Percentiles rank a stretch among this genome's conserved stretches.
Evolutionary conservation across 2,888 invertebrate genomes (phyloP).

Genomic region (Ectemnius cavifrons): DNA sequence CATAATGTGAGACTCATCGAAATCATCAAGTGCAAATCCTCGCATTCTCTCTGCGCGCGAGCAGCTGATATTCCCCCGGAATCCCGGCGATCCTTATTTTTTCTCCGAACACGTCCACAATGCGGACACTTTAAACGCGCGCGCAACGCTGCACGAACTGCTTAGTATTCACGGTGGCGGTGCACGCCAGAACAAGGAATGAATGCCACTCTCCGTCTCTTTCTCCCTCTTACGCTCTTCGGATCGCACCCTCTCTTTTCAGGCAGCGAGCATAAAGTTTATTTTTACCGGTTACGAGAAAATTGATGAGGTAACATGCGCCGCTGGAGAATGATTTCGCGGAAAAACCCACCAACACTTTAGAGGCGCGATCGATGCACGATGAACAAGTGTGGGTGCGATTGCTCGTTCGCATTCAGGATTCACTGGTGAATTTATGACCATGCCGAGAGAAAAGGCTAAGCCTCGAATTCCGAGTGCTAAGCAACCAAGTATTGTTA

Average conservation of each 20-base stretch:
- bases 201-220: slow-evolving; percentile 57
- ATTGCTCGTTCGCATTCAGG: background rate
- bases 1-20: no score
- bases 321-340: slow-evolving; percentile 31
- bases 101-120: slow-evolving; percentile 66
- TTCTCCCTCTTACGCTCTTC: slow-evolving; percentile 11
- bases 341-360: slow-evolving; percentile 22
- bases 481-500: background rate
- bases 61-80: slow-evolving; percentile 55
- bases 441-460: background rate
- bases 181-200: slow-evolving; percentile 54
- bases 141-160: slow-evolving; percentile 52
- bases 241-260: no score
- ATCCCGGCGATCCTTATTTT: slow-evolving; percentile 21
- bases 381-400: background rate
- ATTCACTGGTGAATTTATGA: slow-evolving; percentile 6
- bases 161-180: slow-evolving; percentile 65
- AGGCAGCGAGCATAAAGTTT: slow-evolving; percentile 49
- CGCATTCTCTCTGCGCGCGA: slow-evolving; percentile 32
- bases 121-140: slow-evolving; percentile 70
- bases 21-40: no score
- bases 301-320: slow-evolving; percentile 55
- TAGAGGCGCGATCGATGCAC: background rate
- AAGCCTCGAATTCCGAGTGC: slow-evolving; percentile 2
- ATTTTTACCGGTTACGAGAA: slow-evolving; percentile 61